These are phyloP conservation scores for Melanargia galathea DNA, from an alignment of 2,888 invertebrate species.

Conservation along the genomic window DNA sequence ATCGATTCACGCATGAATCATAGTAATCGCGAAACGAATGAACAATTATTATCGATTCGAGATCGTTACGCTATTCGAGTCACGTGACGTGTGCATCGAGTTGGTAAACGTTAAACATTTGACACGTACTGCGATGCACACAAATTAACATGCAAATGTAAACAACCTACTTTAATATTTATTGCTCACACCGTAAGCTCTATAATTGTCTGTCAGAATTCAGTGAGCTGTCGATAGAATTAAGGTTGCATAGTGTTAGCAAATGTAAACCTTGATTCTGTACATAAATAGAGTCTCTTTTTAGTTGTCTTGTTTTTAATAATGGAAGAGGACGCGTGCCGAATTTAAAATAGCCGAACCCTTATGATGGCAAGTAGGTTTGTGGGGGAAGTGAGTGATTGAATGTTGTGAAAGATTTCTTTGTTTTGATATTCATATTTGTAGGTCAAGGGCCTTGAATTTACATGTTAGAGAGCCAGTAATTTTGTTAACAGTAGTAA, in stretches of 20 bases:
- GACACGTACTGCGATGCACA: conserved; percentile 22
- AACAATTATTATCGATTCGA: conserved; percentile 47
- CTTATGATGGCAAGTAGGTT: conserved; percentile 40
- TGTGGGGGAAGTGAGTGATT: conserved; percentile 39
- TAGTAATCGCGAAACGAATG: conserved; percentile 33
- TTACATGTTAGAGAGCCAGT: not conserved
- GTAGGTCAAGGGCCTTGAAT: conserved; percentile 32
- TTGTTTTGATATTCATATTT: conserved; percentile 34
- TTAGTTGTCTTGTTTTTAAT: conserved; percentile 2
- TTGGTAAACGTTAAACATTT: conserved; percentile 31
- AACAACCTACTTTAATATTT: conserved; percentile 7
- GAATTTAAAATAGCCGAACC: conserved; percentile 43
- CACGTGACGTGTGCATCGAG: conserved; percentile 39
- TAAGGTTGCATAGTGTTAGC: not conserved
- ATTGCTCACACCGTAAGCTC: not conserved
- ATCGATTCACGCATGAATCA: conserved; percentile 26
- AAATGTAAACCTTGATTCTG: conserved; percentile 4
- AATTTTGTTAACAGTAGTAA: not conserved
- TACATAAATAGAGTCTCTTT: conserved; percentile 4
- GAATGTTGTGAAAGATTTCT: conserved; percentile 35
- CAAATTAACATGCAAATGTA: not conserved
- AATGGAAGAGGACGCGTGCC: conserved; percentile 36
- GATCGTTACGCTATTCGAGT: conserved; percentile 42
- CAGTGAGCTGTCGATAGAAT: conserved; percentile 4
- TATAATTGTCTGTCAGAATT: conserved; percentile 18